These are phyloP conservation scores for Stichodactyla mertensii DNA, from an alignment of 64 coral and sea anemone genomes.

Conservation along the genomic window DNA sequence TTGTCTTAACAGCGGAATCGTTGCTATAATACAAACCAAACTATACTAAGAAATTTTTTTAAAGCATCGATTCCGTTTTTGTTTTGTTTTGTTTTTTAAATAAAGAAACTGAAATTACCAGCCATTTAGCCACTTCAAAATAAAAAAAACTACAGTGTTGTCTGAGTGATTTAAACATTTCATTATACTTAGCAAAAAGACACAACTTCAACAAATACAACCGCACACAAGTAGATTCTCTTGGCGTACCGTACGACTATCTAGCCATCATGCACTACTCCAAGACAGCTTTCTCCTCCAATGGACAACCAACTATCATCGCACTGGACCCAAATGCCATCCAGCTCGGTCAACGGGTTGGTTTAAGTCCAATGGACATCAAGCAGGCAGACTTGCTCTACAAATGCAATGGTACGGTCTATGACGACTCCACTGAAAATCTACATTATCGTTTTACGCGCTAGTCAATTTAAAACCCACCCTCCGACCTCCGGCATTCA, in stretches of 20 bases:
- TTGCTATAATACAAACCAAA: too few species aligned
- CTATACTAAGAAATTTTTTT: too few species aligned
- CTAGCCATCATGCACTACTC: constrained; percentile 88
- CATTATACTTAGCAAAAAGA: constrained; percentile 28
- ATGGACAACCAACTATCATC: constrained; percentile 71
- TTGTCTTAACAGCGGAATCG: too few species aligned
- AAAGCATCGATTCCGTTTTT: too few species aligned
- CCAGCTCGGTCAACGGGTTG: constrained; percentile 86
- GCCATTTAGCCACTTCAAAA: background rate
- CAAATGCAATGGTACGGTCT: constrained; percentile 62
- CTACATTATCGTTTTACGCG: too few species aligned
- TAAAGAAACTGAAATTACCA: too few species aligned
- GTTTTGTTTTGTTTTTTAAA: too few species aligned
- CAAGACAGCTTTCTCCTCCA: constrained; percentile 53
- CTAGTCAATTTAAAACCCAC: too few species aligned
- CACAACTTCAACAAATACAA: constrained; percentile 92
- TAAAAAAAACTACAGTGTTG: background rate
- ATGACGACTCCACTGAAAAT: too few species aligned
- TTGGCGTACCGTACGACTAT: constrained; percentile 73
- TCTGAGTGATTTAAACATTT: background rate
- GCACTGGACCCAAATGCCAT: constrained; percentile 47
- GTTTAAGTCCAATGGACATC: constrained; percentile 66
- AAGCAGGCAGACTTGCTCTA: constrained; percentile 82
- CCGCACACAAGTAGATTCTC: constrained; percentile 59
- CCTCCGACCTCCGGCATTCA: too few species aligned